Evolutionary conservation across 2,113 vertebrate genomes (phyloP), one percentile per base, ranked within the genome.

Genomic region (Urocolius indicus): DNA sequence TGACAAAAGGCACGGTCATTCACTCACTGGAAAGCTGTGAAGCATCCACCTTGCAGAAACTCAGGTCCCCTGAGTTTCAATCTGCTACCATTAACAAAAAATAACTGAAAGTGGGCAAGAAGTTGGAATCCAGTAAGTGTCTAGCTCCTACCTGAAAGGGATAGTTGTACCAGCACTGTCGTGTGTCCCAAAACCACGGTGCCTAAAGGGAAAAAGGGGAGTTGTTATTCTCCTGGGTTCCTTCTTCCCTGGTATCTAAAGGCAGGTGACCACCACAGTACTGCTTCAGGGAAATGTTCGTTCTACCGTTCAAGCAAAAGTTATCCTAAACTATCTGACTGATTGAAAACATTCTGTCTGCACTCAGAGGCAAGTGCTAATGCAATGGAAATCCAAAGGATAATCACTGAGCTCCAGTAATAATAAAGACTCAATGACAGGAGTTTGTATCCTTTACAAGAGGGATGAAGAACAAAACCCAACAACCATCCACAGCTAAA

Each of bases 171-270:
- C 99, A 99, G 98, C 99, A 99, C 48, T 99, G 99, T 94, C 98
- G 98, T 29, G 99, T 99, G 89, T 99, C 99, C 99, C 99, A 99
- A 96, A 99, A 98, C 99, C 99, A 99, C 45, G 99, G 98, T 16
- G 98, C 96, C 99, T 99, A 90, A 45, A 94, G 54, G 46, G 67
- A 78, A 91, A 49, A 69, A 79, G 83, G 51, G 2, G 95, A n/a
- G 48, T 80, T 65, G 82, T 48, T 67, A 86, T 41, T 32, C 67
- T 55, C 10, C 16, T 45, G 51, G 19, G 5, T 29, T 38, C 51
- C 51, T 76, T 38, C 13, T 32, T 57, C 24, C 59, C 59, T 24
- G 13, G 14, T 45, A 63, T 16, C 32, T 29, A 63, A 63, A 62
- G 43, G 9, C 58, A 84, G 14, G 5, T 46, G n/a, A 66, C 17